phyloP scores from a whole-genome alignment of 2,113 vertebrate genomes.

The Synchiropus splendidus region DNA sequence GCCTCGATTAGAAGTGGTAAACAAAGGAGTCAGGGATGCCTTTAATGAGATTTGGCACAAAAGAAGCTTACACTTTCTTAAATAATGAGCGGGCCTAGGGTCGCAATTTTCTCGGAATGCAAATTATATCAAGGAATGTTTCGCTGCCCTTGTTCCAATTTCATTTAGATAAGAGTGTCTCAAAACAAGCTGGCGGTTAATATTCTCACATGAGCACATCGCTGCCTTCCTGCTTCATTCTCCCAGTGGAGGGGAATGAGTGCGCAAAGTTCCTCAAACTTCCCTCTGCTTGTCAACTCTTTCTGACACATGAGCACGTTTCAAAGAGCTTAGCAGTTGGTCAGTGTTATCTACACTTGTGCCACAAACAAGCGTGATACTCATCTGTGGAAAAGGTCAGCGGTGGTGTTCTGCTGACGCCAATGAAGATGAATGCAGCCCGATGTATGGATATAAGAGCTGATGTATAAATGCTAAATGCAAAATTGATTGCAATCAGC shows the following conservation, averaged over 20 bases:
- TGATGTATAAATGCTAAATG: constrained; percentile 1
- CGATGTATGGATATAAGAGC: constrained; percentile 6
- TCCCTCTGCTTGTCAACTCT: constrained; percentile 55
- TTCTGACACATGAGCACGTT: too few relatives aligned
- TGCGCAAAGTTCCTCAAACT: constrained; percentile 63
- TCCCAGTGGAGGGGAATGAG: constrained; percentile 54
- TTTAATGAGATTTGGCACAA: constrained; percentile 72
- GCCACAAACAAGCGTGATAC: constrained; percentile 36
- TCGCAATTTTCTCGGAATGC: constrained; percentile 57
- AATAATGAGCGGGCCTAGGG: constrained; percentile 68
- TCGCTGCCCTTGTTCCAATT: constrained; percentile 68
- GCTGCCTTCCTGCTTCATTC: constrained; percentile 40
- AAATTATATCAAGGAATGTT: constrained; percentile 69
- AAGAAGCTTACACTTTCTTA: constrained; percentile 72
- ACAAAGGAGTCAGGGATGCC: constrained; percentile 63
- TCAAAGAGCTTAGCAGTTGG: constrained; percentile 11
- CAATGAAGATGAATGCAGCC: constrained; percentile 7
- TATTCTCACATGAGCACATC: constrained; percentile 70
- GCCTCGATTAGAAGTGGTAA: constrained; percentile 69
- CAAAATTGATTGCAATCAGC: constrained; percentile 6
- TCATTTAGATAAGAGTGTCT: constrained; percentile 70
- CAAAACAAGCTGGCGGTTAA: constrained; percentile 66
- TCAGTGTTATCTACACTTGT: constrained; percentile 20
- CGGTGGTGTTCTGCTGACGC: constrained; percentile 11
- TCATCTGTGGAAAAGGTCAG: constrained; percentile 29